These are phyloP conservation scores for Catocala nupta DNA, from an alignment of 2,888 invertebrate genomes.

Conservation along the genomic window DNA sequence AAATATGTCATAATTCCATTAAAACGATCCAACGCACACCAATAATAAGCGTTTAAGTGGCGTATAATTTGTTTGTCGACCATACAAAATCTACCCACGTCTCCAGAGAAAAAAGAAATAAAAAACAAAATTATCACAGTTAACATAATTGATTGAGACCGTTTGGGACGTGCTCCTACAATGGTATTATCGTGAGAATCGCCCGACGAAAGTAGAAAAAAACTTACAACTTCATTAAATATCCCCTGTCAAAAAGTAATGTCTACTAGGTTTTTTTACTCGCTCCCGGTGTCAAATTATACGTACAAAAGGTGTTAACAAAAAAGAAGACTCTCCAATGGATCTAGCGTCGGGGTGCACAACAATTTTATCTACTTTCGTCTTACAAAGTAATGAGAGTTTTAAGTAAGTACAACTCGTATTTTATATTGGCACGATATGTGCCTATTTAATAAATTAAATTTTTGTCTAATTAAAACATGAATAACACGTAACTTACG, in stretches of 20 bases:
- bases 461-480: no score
- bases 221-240: conserved; percentile 85
- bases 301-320: conserved; percentile 86
- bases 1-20: conserved; percentile 56
- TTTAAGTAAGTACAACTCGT: no score
- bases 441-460: no score
- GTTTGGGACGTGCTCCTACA: conserved; percentile 82
- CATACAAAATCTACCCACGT: conserved; percentile 61
- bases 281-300: conserved; percentile 86
- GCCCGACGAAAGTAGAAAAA: conserved; percentile 63
- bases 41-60: conserved; percentile 77
- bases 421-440: no score
- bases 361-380: conserved; percentile 72
- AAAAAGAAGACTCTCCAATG: conserved; percentile 75
- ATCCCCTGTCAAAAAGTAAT: conserved; percentile 86
- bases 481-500: no score
- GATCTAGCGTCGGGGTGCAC: conserved; percentile 66
- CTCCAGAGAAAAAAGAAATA: conserved; percentile 57
- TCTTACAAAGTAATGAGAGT: conserved; percentile 3
- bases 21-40: conserved; percentile 50
- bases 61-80: conserved; percentile 81
- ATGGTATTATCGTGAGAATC: conserved; percentile 79
- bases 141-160: conserved; percentile 85
- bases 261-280: conserved; percentile 82
- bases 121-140: conserved; percentile 81